These are phyloP conservation scores for Kryptolebias ocellatus DNA, from an alignment of 2,797 vertebrate species.

Conservation along the genomic window DNA sequence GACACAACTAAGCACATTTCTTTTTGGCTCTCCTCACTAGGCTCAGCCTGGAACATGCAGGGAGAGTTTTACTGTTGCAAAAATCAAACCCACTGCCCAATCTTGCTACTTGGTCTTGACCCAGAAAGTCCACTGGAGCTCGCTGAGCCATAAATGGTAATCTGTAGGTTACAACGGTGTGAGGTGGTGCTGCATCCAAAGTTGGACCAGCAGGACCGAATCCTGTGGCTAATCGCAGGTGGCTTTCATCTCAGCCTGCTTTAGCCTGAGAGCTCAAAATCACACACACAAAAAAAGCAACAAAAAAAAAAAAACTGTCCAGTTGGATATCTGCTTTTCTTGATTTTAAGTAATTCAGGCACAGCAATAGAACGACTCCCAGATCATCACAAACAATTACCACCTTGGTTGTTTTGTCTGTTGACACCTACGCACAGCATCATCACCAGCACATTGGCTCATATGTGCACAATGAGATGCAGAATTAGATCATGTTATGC, in stretches of 20 bases:
- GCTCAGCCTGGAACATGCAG: conserved; percentile 39
- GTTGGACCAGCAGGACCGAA: conserved; percentile 71
- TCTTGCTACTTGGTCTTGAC: conserved; percentile 72
- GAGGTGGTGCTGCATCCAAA: conserved; percentile 60
- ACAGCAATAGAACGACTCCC: conserved; percentile 7
- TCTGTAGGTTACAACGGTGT: conserved; percentile 75
- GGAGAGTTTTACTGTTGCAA: conserved; percentile 45
- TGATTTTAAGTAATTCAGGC: conserved; percentile 15
- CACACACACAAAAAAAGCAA: conserved; percentile 24
- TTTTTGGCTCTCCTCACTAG: conserved; percentile 48
- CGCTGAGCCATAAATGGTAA: conserved; percentile 81
- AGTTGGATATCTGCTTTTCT: conserved; percentile 19
- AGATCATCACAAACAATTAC: conserved; percentile 32
- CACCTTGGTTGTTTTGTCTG: conserved; percentile 18
- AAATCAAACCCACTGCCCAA: conserved; percentile 63
- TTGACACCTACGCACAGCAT: conserved; percentile 25
- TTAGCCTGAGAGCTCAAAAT: conserved; percentile 43
- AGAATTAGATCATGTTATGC: conserved; percentile 37
- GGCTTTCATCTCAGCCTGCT: conserved; percentile 68
- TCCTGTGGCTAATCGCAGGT: conserved; percentile 76
- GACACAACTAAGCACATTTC: conserved; percentile 60
- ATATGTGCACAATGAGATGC: conserved; percentile 28
- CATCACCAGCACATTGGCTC: conserved; percentile 11
- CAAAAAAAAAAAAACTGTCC: conserved; percentile 21
- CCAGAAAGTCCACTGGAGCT: conserved; percentile 71